Percentiles rank a stretch among this genome's conserved stretches.
These are phyloP conservation scores for Glyptemys insculpta DNA, from an alignment of 2,797 vertebrate genomes.

Conservation along the genomic window DNA sequence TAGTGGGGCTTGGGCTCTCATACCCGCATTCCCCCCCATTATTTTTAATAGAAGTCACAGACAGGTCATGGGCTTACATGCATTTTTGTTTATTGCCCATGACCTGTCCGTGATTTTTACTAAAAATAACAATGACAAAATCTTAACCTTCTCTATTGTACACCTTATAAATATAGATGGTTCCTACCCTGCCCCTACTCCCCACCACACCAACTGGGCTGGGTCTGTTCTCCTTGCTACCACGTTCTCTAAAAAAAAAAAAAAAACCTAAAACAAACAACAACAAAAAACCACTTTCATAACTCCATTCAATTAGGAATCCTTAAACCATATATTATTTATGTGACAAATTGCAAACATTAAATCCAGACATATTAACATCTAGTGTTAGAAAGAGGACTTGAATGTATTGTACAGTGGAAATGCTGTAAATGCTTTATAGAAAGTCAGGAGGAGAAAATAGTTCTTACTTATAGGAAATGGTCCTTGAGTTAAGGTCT, in stretches of 20 bases:
- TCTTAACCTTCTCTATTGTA: no score
- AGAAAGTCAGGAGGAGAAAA: neutral
- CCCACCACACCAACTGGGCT: neutral
- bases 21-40: no score
- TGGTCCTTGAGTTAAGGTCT: neutral
- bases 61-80: no score
- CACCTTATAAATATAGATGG: no score
- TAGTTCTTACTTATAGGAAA: neutral
- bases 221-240: neutral
- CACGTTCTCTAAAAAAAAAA: neutral
- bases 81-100: no score
- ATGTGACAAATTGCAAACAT: neutral
- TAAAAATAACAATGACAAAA: no score
- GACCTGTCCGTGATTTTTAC: no score
- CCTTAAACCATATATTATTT: neutral
- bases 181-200: neutral
- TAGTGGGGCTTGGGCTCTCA: no score
- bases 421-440: neutral
- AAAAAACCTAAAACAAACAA: accelerated
- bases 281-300: neutral
- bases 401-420: neutral
- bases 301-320: neutral
- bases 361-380: neutral
- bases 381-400: neutral
- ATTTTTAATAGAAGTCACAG: no score